Evolutionary conservation across 2,888 invertebrate species (phyloP).

Genomic region (Cantharis lateralis): DNA sequence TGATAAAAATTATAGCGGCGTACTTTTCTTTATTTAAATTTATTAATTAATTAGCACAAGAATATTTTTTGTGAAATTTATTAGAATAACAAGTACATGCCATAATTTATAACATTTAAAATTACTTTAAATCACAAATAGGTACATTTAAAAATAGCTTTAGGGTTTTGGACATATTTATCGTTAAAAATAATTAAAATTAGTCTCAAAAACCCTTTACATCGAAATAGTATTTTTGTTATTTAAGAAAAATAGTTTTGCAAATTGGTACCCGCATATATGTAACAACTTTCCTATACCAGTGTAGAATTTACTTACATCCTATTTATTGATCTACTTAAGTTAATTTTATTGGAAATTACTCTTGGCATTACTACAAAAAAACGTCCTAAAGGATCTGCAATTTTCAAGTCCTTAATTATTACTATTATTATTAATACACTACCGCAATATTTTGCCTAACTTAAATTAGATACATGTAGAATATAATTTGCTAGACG

Average conservation of each 20-base stretch:
- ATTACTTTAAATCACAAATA: conserved; percentile 46
- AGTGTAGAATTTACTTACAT: conserved; percentile 39
- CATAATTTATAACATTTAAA: conserved; percentile 31
- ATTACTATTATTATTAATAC: background rate
- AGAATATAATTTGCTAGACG: conserved; percentile 24
- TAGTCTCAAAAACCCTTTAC: background rate
- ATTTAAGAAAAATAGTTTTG: conserved; percentile 50
- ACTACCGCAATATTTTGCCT: background rate
- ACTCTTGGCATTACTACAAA: conserved; percentile 17
- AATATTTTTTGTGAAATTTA: conserved; percentile 13
- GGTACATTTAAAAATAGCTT: conserved; percentile 35
- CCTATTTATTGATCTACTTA: conserved; percentile 14
- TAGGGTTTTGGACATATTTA: conserved; percentile 1
- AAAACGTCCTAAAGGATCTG: background rate
- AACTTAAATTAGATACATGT: conserved; percentile 26
- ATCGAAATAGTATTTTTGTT: conserved; percentile 21
- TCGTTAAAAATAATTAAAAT: background rate
- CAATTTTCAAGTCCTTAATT: background rate
- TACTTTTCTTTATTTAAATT: background rate
- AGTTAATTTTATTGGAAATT: conserved; percentile 19
- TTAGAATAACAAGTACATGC: conserved; percentile 40
- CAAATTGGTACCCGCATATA: conserved; percentile 48
- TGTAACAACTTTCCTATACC: conserved; percentile 40
- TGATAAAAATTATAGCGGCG: background rate
- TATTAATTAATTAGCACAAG: background rate